Conservation (phyloP, 2,797 vertebrate species). For the Hylomyscus alleni region DNA sequence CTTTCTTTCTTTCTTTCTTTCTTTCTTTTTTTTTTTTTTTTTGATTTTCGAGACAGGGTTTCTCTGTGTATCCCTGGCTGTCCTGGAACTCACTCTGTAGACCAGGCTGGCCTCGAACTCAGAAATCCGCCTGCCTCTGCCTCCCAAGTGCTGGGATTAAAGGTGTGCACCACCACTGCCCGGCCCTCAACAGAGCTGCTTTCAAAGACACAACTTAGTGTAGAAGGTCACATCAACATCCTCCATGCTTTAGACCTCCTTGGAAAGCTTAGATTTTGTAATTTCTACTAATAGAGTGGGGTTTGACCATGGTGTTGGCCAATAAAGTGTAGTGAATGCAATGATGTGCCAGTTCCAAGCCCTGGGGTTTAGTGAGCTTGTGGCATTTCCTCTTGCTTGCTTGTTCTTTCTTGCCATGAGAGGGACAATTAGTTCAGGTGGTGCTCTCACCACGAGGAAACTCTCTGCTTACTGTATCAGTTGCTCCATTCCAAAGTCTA, state of each 20-base stretch:
- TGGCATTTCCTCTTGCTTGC: not conserved
- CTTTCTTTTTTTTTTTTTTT: no score
- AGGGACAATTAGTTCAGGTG: not conserved
- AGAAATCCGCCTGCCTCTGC: no score
- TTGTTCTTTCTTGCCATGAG: not conserved
- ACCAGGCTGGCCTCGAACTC: no score
- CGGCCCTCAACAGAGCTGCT: no score
- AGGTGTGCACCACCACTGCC: no score
- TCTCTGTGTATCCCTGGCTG: no score
- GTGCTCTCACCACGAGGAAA: not conserved
- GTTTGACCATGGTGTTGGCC: conserved; percentile 1
- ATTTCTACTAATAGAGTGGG: not conserved
- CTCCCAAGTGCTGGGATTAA: no score
- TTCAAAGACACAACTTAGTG: not conserved
- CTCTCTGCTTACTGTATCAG: not conserved
- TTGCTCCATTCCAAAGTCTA: not conserved
- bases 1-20: no score
- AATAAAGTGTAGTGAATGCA: not conserved
- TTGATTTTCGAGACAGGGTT: no score
- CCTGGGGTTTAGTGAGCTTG: not conserved
- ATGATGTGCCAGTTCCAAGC: not conserved
- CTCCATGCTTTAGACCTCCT: not conserved
- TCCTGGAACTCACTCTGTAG: no score
- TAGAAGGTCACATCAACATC: not conserved
- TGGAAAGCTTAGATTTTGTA: conserved; percentile 30